Evolutionary conservation across 2,113 vertebrate species (phyloP).

Genomic region (Struthio camelus): DNA sequence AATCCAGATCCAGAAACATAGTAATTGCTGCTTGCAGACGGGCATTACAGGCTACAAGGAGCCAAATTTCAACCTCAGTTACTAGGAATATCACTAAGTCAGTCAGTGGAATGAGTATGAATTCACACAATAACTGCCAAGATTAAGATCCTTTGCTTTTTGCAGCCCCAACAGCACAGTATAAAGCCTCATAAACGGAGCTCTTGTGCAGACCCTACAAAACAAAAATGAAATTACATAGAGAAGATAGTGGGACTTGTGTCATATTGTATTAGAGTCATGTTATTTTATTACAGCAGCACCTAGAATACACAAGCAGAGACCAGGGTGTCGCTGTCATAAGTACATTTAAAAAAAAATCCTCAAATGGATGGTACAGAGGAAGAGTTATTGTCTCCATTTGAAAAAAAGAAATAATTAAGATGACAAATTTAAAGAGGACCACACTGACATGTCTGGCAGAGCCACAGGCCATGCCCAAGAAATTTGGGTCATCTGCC

Average conservation of each 20-base stretch:
- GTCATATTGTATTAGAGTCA: not conserved
- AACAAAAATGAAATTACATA: not conserved
- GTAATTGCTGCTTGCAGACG: not conserved
- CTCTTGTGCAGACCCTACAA: not conserved
- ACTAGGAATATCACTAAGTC: not conserved
- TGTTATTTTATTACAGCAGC: not conserved
- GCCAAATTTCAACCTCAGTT: not conserved
- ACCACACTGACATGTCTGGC: not conserved
- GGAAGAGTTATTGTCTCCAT: not conserved
- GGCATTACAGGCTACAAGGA: not conserved
- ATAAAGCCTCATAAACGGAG: no score
- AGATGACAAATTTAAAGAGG: not conserved
- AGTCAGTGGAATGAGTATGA: not conserved
- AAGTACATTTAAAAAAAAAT: not conserved
- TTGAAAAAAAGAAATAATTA: not conserved
- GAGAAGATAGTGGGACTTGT: not conserved
- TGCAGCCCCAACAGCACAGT: not conserved
- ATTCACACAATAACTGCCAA: not conserved
- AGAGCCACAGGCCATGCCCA: rapidly evolving
- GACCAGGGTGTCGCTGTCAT: rapidly evolving
- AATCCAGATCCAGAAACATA: not conserved
- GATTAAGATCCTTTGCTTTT: not conserved
- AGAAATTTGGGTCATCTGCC: not conserved
- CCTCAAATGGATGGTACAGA: rapidly evolving
- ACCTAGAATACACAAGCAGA: not conserved